These are phyloP conservation scores for Anthophora plumipes DNA, from an alignment of 2,888 invertebrate species.

Conservation along the genomic window DNA sequence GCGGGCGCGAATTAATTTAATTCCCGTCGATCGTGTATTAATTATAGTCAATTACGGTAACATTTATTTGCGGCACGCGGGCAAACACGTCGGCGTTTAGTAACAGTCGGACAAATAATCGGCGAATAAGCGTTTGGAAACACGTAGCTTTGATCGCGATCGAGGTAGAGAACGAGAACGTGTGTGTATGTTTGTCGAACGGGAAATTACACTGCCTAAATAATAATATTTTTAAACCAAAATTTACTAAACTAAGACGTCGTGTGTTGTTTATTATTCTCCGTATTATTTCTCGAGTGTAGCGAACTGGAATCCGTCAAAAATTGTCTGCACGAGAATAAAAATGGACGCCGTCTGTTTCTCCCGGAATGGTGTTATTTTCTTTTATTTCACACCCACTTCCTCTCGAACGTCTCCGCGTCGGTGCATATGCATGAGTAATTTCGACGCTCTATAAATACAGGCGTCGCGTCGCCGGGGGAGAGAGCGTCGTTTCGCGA, in stretches of 20 bases:
- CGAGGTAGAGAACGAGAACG: constrained; percentile 10
- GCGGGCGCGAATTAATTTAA: constrained; percentile 34
- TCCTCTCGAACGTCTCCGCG: not conserved
- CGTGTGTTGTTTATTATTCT: too few relatives aligned
- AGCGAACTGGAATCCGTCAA: too few relatives aligned
- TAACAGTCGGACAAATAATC: constrained; percentile 37
- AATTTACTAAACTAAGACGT: too few relatives aligned
- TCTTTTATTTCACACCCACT: not conserved
- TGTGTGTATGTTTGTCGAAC: too few relatives aligned
- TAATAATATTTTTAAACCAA: too few relatives aligned
- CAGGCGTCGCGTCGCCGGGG: not conserved
- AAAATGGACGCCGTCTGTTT: not conserved
- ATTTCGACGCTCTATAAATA: constrained; percentile 37
- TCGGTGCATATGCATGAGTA: constrained; percentile 25
- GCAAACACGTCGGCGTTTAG: constrained; percentile 32
- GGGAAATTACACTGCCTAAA: too few relatives aligned
- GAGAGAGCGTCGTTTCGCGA: constrained; percentile 8
- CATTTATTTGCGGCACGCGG: constrained; percentile 37
- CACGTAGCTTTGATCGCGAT: not conserved
- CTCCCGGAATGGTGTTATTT: not conserved
- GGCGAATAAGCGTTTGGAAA: constrained; percentile 22
- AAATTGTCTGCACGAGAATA: not conserved
- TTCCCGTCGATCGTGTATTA: constrained; percentile 49
- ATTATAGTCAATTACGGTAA: constrained; percentile 48
- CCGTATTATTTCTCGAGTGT: too few relatives aligned